Evolutionary conservation across 2,113 vertebrate species (phyloP), one percentile per base, ranked within the genome.

Genomic region (Stigmatopora argus): DNA sequence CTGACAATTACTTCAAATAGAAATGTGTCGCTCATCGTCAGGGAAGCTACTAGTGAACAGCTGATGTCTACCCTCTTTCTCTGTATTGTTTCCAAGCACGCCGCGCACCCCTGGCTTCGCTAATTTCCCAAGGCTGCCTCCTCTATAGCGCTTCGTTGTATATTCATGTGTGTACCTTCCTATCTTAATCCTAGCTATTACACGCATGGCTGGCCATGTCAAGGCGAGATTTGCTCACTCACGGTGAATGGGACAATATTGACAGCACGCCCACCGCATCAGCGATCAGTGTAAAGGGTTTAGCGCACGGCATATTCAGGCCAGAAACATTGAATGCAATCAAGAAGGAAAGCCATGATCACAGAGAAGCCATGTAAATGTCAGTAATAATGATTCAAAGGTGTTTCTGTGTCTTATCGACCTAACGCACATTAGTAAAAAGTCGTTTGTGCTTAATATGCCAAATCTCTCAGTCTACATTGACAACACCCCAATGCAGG

Each of bases 161-260:
- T 88, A 89, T 88, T 88, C 85, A 89, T 83, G 88, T 87, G 83
- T 85, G 85, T 86, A 83, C 86, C 79, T 85, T 84, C 83, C 87
- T 85, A 82, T 88, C 86, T 86, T 87, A 90, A 90, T 88, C 86
- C 83, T 79, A 85, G 82, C 87, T 87, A 86, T 86, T 88, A 89
- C 83, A 82, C 85, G 80, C 80, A 88, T 88, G 87, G 87, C 84
- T 82, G 82, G 74, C 79, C 86, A 72, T 87, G 83, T 87, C 87
- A 82, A 83, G 80, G 71, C 81, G 84, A 86, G 85, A 82, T 86
- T 85, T 88, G 83, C 81, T 88, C 82, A 78, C 81, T 86, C 83
- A 66, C 82, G 76, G 83, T 83, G 82, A 83, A 88, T 81, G 83
- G 79, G 84, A 86, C 79, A 83, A 86, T 88, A 86, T 88, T 90